These are phyloP conservation scores for Ylistrum balloti DNA, from an alignment of 1,140 invertebrate species.

Conservation along the genomic window DNA sequence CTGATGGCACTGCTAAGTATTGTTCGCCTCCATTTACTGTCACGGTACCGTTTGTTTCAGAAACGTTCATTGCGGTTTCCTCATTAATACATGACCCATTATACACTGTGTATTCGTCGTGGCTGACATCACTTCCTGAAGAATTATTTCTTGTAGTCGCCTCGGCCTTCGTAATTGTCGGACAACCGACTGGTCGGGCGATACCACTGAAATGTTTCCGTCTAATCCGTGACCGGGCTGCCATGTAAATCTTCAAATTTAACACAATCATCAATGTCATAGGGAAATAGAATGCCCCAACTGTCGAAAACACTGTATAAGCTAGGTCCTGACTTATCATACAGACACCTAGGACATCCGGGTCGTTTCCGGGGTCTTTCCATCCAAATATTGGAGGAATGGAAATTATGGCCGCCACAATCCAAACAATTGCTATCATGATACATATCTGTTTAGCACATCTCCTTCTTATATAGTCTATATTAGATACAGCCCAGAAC, in stretches of 20 bases:
- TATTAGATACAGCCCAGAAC: conserved; percentile 97
- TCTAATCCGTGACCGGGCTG: conserved; percentile 78
- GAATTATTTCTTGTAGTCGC: conserved; percentile 47
- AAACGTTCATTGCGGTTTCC: conserved; percentile 51
- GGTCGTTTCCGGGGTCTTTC: conserved; percentile 74
- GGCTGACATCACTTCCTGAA: conserved; percentile 53
- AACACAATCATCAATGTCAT: conserved; percentile 81
- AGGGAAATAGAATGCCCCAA: conserved; percentile 82
- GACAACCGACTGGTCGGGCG: conserved; percentile 65
- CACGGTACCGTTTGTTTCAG: conserved; percentile 59
- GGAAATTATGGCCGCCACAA: conserved; percentile 91
- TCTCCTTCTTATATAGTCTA: conserved; percentile 96
- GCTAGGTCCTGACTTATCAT: conserved; percentile 80
- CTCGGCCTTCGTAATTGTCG: conserved; percentile 56
- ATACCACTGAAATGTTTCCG: conserved; percentile 71
- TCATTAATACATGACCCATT: conserved; percentile 57
- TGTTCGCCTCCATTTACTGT: conserved; percentile 53
- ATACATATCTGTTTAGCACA: conserved; percentile 91
- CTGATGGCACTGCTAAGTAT: conserved; percentile 63
- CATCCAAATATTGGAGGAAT: conserved; percentile 90
- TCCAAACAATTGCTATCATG: conserved; percentile 96
- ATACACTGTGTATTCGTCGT: conserved; percentile 55
- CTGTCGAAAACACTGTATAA: conserved; percentile 82
- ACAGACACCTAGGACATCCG: conserved; percentile 74
- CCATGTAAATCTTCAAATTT: conserved; percentile 80